Percentiles rank a stretch among this genome's conserved stretches.
Conservation (phyloP, 1,140 invertebrate species). For the Papilio polyxenes region DNA sequence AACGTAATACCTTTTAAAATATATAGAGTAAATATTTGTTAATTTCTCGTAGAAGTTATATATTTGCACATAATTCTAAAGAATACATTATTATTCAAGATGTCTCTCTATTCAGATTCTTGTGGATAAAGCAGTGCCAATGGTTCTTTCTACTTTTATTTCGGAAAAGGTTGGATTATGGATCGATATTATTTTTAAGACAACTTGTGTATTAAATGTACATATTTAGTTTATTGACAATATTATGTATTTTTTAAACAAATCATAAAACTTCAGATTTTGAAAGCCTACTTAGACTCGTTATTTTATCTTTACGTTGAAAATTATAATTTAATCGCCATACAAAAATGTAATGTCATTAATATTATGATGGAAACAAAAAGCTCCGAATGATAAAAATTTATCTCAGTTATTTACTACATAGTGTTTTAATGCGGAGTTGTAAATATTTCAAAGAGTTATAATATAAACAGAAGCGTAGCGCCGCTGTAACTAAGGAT, state of each 20-base stretch:
- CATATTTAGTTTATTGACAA: neutral
- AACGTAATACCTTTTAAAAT: neutral
- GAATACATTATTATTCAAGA: no score
- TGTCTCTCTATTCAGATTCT: no score
- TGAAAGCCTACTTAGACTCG: neutral
- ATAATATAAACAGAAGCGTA: constrained; percentile 33
- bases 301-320: neutral
- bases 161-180: no score
- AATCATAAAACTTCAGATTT: neutral
- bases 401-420: constrained; percentile 22
- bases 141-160: no score
- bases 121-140: no score
- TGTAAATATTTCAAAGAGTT: constrained; percentile 48
- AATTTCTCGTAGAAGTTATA: no score
- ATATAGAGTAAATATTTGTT: no score
- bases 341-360: neutral
- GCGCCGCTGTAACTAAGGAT: constrained; percentile 29
- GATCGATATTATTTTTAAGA: no score
- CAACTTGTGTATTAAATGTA: no score
- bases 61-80: no score
- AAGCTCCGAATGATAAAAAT: neutral
- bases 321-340: neutral
- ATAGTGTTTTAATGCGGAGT: constrained; percentile 24
- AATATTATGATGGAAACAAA: constrained; percentile 5
- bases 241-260: neutral